Evolutionary conservation across 1,140 invertebrate species (phyloP).

Genomic region (Zaprionus camerounensis): DNA sequence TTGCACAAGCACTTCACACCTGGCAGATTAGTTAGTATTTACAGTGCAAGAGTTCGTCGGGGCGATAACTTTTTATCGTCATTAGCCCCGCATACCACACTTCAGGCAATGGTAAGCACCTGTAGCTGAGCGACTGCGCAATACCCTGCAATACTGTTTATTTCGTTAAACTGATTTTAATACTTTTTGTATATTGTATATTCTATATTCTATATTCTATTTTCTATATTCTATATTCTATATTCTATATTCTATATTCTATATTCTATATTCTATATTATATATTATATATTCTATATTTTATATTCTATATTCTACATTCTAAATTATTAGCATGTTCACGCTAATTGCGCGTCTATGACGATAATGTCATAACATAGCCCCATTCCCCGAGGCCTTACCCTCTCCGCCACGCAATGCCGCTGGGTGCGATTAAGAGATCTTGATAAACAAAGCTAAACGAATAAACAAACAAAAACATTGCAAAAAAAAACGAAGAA

Average conservation of each 20-base stretch:
- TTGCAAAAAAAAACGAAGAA: slow-evolving; percentile 47
- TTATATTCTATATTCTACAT: too few relatives aligned
- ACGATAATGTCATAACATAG: background rate
- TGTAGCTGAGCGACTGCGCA: background rate
- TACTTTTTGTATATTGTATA: background rate
- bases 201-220: too few relatives aligned
- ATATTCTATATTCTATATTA: too few relatives aligned
- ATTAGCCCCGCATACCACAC: background rate
- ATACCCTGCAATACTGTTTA: slow-evolving; percentile 13
- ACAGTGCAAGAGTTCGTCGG: slow-evolving; percentile 13
- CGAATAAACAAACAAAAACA: slow-evolving; percentile 69
- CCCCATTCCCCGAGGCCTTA: too few relatives aligned
- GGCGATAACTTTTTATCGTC: slow-evolving; percentile 30
- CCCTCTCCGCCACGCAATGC: background rate
- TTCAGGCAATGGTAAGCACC: slow-evolving; percentile 2
- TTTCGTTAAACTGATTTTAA: background rate
- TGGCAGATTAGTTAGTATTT: slow-evolving; percentile 29
- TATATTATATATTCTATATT: too few relatives aligned
- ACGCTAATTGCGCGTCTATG: background rate
- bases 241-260: too few relatives aligned
- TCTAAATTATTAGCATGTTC: background rate
- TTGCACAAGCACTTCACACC: slow-evolving; percentile 18
- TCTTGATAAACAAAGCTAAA: slow-evolving; percentile 50
- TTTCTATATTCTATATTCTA: too few relatives aligned
- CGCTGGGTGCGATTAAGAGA: slow-evolving; percentile 39